A percentile compares a stretch with the other conserved stretches of the same genome.
Evolutionary conservation across 2,113 vertebrate species (phyloP).

Genomic region (Setophaga petechia): DNA sequence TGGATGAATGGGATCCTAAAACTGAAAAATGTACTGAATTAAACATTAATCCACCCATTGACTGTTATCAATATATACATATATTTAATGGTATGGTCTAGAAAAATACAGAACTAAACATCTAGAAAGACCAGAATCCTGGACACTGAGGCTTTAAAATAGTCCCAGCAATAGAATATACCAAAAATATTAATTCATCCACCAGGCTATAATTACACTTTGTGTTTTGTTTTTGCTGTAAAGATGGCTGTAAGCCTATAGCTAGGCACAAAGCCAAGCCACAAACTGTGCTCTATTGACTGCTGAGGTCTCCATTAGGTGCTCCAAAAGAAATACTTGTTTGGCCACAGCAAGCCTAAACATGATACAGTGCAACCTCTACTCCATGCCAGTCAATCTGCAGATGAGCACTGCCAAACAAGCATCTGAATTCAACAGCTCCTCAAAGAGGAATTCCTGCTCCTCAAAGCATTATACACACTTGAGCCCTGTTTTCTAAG

Average conservation of each 20-base stretch:
- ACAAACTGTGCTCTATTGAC: not conserved
- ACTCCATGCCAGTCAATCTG: not conserved
- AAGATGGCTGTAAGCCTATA: not conserved
- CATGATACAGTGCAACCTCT: not conserved
- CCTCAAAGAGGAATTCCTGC: too few species aligned
- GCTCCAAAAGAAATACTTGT: not conserved
- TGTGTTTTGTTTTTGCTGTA: not conserved
- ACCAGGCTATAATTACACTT: not conserved
- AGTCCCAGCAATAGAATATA: not conserved
- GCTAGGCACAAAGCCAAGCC: not conserved
- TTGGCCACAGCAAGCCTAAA: not conserved
- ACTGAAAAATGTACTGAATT: not conserved
- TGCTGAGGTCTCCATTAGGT: not conserved
- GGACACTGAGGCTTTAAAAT: not conserved
- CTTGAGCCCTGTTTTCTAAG: not conserved
- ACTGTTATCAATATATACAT: not conserved
- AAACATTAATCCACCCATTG: not conserved
- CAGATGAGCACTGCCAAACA: not conserved
- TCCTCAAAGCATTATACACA: not conserved
- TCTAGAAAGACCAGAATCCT: not conserved
- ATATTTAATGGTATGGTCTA: not conserved
- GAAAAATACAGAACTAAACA: not conserved
- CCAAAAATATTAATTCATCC: not conserved
- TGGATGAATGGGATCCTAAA: constrained; percentile 7
- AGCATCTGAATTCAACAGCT: not conserved